Evolutionary conservation across 1,140 invertebrate species (phyloP).

Genomic region (Luehdorfia chinensis): DNA sequence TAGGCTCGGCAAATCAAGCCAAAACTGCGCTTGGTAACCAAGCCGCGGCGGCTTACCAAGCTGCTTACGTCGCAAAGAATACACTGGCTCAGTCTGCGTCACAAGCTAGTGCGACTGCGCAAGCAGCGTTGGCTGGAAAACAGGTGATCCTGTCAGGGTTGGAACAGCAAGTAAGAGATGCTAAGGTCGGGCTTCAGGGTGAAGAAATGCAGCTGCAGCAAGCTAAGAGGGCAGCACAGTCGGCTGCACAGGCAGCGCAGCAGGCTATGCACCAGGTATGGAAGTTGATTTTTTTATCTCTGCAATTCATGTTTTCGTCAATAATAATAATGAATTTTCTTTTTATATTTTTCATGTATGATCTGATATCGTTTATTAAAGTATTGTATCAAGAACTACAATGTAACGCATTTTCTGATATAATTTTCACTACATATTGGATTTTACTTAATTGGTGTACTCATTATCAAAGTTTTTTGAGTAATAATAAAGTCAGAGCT

Average conservation of each 20-base stretch:
- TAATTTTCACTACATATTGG: too few relatives aligned
- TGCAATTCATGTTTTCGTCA: too few relatives aligned
- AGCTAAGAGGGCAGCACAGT: conserved; percentile 80
- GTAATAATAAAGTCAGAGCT: too few relatives aligned
- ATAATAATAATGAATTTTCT: too few relatives aligned
- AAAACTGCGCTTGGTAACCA: conserved; percentile 82
- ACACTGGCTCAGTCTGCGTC: conserved; percentile 83
- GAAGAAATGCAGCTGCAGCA: conserved; percentile 83
- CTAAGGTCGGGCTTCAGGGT: conserved; percentile 79
- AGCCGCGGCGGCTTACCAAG: conserved; percentile 81
- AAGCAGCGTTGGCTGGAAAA: conserved; percentile 83
- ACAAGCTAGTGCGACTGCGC: conserved; percentile 82
- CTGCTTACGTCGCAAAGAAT: conserved; percentile 84
- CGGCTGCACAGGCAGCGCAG: conserved; percentile 80
- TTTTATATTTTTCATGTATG: too few relatives aligned
- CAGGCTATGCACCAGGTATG: conserved; percentile 82
- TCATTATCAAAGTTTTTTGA: too few relatives aligned
- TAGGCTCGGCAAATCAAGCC: conserved; percentile 85
- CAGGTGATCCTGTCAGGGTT: conserved; percentile 81
- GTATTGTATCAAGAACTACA: neutral
- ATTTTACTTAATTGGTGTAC: too few relatives aligned
- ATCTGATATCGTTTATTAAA: too few relatives aligned
- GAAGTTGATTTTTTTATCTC: neutral
- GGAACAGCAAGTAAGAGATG: conserved; percentile 82
- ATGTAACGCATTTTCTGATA: too few relatives aligned